Base-by-base conservation (phyloP, 2,113 vertebrate species). In the Phaethon lepturus region DNA sequence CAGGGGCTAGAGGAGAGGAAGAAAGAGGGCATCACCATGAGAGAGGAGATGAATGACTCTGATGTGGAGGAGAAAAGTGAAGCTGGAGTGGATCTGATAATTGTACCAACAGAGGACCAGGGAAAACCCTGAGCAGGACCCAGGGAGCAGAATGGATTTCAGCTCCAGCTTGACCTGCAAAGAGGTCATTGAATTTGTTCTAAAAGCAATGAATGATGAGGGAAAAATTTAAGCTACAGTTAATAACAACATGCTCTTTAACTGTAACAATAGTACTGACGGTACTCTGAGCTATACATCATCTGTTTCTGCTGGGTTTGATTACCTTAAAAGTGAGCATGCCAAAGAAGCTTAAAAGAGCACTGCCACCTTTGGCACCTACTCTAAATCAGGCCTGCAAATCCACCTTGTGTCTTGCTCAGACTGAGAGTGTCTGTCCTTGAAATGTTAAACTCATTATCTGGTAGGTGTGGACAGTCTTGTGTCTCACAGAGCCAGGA, bases 391-490 rank as follows among this genome's bases (percentile, higher is more conserved):
- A 91, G 45, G 45, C 22, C 93, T 94, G 62, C 33, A 93, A 75
- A 82, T 78, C 62, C 33, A 69, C 62, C 49, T 66, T 0, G 1
- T 56, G 66, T 87, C 73, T 94, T 33, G 0, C 28, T 79, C 58
- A 94, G 95, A 93, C 58, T 85, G 89, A 58, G 90, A 94, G 86
- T 76, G 86, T 91, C 72, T 91, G 94, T 94, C 62, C 86, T 95
- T 93, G 97, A 86, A 62, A 96, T 88, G 71, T 88, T 96, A 84
- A 94, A 86, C 59, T 80, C 86, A 89, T 94, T 87, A 88, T 86
- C 78, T 69, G 31, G 74, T 83, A 90, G 86, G 83, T 87, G 93
- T 95, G 63, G 9, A 67, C 90, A 95, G 96, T 84, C 91, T 42
- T 33, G 76, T 84, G 91, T 86, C 24, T 83, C n/a, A 42, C 28